Conservation (phyloP, 2,113 vertebrate genomes). For the Eulacestoma nigropectus region DNA sequence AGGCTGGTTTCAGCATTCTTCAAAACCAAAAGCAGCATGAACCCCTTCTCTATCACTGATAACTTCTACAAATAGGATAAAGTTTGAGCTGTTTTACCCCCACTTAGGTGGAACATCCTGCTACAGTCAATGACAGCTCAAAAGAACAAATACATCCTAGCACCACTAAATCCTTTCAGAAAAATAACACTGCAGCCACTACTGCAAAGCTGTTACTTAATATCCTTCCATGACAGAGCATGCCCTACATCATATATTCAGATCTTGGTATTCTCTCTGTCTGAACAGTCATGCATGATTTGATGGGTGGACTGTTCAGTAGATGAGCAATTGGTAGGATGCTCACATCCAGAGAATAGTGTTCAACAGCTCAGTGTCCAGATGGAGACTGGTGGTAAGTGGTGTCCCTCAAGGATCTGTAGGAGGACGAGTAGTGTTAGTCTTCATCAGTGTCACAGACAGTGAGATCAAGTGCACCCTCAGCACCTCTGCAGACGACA, state of each 20-base stretch:
- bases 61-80: not conserved
- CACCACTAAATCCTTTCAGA: not conserved
- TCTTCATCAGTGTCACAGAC: not conserved
- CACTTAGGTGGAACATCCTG: not conserved
- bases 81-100: not conserved
- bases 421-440: fast-evolving
- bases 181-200: not conserved
- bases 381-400: not conserved
- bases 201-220: not conserved
- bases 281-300: not conserved
- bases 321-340: not conserved
- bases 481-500: not conserved
- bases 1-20: not conserved
- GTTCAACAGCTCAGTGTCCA: not conserved
- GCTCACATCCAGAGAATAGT: not conserved
- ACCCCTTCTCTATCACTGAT: not conserved
- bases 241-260: not conserved
- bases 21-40: not conserved
- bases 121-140: not conserved
- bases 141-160: not conserved
- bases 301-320: not conserved
- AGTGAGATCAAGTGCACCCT: not conserved
- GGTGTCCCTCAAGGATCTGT: not conserved
- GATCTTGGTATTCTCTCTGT: not conserved
- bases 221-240: not conserved